Evolutionary conservation across 2,797 vertebrate genomes (phyloP).

Genomic region (Cichlasoma orientale): DNA sequence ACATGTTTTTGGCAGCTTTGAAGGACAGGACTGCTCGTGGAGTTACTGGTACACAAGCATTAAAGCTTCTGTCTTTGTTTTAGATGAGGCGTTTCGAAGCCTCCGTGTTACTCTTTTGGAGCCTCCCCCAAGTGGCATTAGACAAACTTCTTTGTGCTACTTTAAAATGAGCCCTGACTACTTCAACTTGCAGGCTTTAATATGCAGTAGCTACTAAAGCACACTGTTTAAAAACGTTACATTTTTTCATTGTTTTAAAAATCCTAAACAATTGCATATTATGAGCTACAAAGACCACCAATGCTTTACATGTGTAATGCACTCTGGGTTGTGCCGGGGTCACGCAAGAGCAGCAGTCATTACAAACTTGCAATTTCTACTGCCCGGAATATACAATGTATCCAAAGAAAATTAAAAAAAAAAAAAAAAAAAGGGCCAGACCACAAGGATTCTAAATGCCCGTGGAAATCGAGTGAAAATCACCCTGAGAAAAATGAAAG

Average conservation of each 20-base stretch:
- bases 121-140: neutral
- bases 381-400: no score
- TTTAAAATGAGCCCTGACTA: no score
- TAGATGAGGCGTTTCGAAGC: neutral
- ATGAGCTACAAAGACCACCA: no score
- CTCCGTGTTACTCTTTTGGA: neutral
- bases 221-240: no score
- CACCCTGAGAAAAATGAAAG: neutral
- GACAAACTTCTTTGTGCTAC: no score
- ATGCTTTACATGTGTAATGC: neutral
- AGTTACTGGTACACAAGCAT: neutral
- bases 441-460: neutral
- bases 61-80: no score
- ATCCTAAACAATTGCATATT: no score
- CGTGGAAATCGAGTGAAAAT: neutral
- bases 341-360: neutral
- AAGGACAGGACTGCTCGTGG: neutral
- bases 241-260: no score
- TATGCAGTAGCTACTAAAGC: no score
- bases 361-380: neutral
- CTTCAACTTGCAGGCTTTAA: no score
- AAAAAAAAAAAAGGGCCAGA: no score
- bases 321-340: neutral
- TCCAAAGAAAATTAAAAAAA: no score
- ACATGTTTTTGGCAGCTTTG: conserved; percentile 9